Evolutionary conservation across 2,113 vertebrate genomes (phyloP), one percentile per base, ranked within the genome.

Genomic region (Stegastes partitus): DNA sequence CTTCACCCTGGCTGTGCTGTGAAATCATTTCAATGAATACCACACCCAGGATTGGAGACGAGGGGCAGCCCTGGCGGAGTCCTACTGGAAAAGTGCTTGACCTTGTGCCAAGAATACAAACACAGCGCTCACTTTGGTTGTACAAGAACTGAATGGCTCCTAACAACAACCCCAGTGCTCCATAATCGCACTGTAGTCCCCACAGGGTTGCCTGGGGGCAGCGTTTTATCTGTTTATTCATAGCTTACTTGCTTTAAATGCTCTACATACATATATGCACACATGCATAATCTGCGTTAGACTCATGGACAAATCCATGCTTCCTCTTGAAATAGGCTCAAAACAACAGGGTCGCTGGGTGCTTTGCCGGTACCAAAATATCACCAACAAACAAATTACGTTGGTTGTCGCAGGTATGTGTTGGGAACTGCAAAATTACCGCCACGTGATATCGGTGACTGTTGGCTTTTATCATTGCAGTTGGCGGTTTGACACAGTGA

Each of bases 391-490:
- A 53, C 51, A 69, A 37, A 55, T 47, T 0, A 47, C 26, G 25
- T 49, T 28, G 12, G 21, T 25, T 39, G 4, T 58, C 64, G 21
- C 53, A 22, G 10, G 3, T 56, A 37, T 51, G 34, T 28, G 22
- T 34, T 26, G 51, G 31, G 53, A 74, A 62, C 18, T 14, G 44
- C 37, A 15, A 42, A 67, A 34, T 10, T 42, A 21, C 63, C 7
- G 39, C 73, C 58, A 62, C 34, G 51, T 68, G 50, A 73, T 31
- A 21, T 56, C 3, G 11, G 1, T 34, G 23, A 39, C n/a, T 58
- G 57, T 81, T 58, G 31, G 64, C 57, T 51, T 57, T 87, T 57
- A 44, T 80, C 67, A 58, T 61, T 15, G 12, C 45, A 66, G 68
- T 37, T 68, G 54, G 34, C 11, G 1, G 45, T 58, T 57, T 84